These are phyloP conservation scores for Emydoidea blandingii DNA, from an alignment of 2,797 vertebrate species.

Conservation along the genomic window DNA sequence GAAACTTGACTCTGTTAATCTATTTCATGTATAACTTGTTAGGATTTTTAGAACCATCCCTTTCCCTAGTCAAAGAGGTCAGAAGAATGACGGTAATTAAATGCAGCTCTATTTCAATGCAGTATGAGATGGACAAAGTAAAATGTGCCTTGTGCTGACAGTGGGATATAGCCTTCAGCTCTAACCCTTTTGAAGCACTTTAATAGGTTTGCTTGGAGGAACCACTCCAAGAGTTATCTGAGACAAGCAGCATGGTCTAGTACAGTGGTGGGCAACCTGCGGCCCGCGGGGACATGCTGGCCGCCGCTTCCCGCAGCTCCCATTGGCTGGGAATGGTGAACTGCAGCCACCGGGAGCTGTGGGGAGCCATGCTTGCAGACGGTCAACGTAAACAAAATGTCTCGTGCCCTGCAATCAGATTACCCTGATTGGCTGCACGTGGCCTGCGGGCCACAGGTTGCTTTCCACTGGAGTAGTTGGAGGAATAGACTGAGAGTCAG, in stretches of 20 bases:
- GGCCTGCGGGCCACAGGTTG: too few species aligned
- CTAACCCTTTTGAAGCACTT: not conserved
- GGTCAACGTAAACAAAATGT: too few species aligned
- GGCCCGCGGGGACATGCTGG: rapidly evolving
- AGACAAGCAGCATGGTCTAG: not conserved
- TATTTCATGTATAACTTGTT: not conserved
- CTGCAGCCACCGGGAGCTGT: too few species aligned
- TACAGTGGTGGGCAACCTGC: too few species aligned
- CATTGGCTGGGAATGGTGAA: too few species aligned
- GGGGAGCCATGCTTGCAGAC: too few species aligned
- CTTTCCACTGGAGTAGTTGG: too few species aligned
- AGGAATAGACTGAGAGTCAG: too few species aligned
- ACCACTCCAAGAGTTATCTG: not conserved
- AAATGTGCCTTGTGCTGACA: not conserved
- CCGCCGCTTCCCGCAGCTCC: too few species aligned
- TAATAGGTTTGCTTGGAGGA: not conserved
- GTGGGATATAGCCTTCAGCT: too few species aligned
- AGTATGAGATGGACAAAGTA: not conserved
- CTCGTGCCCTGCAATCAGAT: too few species aligned
- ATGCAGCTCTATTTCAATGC: not conserved
- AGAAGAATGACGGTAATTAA: not conserved
- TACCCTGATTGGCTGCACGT: too few species aligned
- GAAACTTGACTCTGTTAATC: not conserved
- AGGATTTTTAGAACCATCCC: not conserved
- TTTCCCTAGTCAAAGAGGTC: not conserved